Conservation (phyloP, 2,888 invertebrate genomes). For the Crossocerus cetratus region DNA sequence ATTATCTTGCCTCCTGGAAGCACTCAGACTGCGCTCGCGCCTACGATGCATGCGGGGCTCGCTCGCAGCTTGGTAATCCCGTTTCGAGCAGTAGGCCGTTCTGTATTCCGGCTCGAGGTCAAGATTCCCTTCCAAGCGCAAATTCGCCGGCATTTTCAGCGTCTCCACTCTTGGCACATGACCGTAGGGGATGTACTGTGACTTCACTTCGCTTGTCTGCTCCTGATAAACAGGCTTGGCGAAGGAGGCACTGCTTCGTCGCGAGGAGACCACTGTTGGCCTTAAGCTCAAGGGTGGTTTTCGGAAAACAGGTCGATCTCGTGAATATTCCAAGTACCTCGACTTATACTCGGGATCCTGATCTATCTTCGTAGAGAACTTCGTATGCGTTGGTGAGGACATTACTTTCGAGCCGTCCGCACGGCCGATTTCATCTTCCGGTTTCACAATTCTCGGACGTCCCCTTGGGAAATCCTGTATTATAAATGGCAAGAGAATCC, state of each 20-base stretch:
- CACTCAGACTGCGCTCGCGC: constrained; percentile 66
- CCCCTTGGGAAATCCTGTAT: constrained; percentile 77
- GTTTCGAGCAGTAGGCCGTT: constrained; percentile 71
- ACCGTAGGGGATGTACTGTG: constrained; percentile 69
- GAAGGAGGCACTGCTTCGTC: constrained; percentile 41
- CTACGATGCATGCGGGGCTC: constrained; percentile 58
- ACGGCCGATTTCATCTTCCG: constrained; percentile 72
- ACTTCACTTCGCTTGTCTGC: constrained; percentile 64
- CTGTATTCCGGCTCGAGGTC: constrained; percentile 78
- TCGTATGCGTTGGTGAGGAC: constrained; percentile 55
- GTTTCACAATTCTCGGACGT: constrained; percentile 75
- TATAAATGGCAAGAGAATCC: not conserved
- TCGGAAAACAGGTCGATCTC: constrained; percentile 63
- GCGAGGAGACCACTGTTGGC: constrained; percentile 50
- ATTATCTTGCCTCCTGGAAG: constrained; percentile 63
- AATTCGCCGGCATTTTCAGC: constrained; percentile 69
- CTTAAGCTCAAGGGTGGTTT: constrained; percentile 64
- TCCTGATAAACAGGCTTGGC: constrained; percentile 29
- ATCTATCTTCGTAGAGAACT: constrained; percentile 71
- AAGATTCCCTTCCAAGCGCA: constrained; percentile 75
- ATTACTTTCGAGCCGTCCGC: constrained; percentile 71
- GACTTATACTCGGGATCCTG: constrained; percentile 76
- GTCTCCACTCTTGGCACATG: constrained; percentile 69
- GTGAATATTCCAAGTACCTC: constrained; percentile 63
- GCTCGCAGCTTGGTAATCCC: constrained; percentile 25